Conservation (phyloP, 2,888 invertebrate genomes). For the Pyrochroa serraticornis region DNA sequence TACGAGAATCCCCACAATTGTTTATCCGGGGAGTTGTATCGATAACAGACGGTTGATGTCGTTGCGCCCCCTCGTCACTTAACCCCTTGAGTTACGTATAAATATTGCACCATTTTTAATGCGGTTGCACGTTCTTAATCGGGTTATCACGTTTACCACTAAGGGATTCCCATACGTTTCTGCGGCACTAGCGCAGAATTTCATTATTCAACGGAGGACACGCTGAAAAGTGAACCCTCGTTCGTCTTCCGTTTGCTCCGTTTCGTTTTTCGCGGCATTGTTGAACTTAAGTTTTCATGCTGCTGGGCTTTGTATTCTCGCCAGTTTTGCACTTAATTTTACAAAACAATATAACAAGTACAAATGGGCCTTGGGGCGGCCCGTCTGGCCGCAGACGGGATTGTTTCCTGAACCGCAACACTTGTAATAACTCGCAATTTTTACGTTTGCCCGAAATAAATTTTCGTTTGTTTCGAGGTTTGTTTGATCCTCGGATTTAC, state of each 20-base stretch:
- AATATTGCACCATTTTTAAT: constrained; percentile 14
- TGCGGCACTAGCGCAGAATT: constrained; percentile 14
- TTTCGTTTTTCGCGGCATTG: constrained; percentile 10
- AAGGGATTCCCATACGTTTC: background rate
- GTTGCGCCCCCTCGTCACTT: too few relatives aligned
- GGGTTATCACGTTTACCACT: constrained; percentile 7
- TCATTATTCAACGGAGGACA: constrained; percentile 15
- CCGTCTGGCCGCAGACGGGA: constrained; percentile 3
- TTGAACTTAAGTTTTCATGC: constrained; percentile 19
- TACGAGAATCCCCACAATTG: constrained; percentile 16
- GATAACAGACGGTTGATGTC: too few relatives aligned
- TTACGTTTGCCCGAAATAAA: too few relatives aligned
- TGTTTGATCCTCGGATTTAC: too few relatives aligned
- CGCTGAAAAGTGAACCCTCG: constrained; percentile 21
- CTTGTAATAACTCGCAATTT: too few relatives aligned
- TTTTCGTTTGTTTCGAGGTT: too few relatives aligned
- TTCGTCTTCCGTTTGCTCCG: constrained; percentile 14
- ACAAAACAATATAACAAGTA: constrained; percentile 18
- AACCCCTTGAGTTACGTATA: background rate
- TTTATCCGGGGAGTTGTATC: constrained; percentile 4
- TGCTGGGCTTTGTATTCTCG: constrained; percentile 10
- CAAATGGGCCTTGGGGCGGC: constrained; percentile 12
- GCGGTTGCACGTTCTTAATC: constrained; percentile 13
- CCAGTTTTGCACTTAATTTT: constrained; percentile 15
- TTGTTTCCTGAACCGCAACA: background rate